phyloP scores from a whole-genome alignment of 2,888 invertebrate species.

The Sinodicranocentrus sp. region DNA sequence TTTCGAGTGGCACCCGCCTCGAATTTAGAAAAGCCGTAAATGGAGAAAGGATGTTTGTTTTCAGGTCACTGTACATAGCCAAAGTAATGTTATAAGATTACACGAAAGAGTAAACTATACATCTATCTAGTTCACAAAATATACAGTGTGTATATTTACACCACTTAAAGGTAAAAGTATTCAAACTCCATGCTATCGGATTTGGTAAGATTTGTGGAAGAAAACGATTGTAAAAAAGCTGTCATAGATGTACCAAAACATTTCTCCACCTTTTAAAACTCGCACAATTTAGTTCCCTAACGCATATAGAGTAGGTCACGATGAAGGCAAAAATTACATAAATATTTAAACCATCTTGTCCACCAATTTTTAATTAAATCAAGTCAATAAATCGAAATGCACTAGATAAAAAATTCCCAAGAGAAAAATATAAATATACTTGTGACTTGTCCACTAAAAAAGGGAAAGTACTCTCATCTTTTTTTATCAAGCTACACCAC shows the following conservation, averaged over 20 bases:
- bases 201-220: neutral
- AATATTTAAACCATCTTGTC: too few species aligned
- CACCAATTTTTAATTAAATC: too few species aligned
- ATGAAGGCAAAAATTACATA: too few species aligned
- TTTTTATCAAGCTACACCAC: neutral
- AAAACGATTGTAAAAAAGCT: neutral
- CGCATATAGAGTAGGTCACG: too few species aligned
- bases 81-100: neutral
- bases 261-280: too few species aligned
- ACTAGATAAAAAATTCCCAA: neutral
- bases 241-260: too few species aligned
- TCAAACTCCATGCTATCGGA: slow-evolving; percentile 35
- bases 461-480: slow-evolving; percentile 1
- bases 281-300: too few species aligned
- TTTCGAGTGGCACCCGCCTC: slow-evolving; percentile 2
- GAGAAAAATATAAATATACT: neutral
- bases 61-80: slow-evolving; percentile 46
- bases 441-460: neutral
- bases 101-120: too few species aligned
- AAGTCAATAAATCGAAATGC: too few species aligned
- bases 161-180: slow-evolving; percentile 35
- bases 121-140: too few species aligned
- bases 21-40: slow-evolving; percentile 22
- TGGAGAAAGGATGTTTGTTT: slow-evolving; percentile 44
- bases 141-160: neutral